These are phyloP conservation scores for Lepidurus apus DNA, from an alignment of 1,140 invertebrate species.

Conservation along the genomic window DNA sequence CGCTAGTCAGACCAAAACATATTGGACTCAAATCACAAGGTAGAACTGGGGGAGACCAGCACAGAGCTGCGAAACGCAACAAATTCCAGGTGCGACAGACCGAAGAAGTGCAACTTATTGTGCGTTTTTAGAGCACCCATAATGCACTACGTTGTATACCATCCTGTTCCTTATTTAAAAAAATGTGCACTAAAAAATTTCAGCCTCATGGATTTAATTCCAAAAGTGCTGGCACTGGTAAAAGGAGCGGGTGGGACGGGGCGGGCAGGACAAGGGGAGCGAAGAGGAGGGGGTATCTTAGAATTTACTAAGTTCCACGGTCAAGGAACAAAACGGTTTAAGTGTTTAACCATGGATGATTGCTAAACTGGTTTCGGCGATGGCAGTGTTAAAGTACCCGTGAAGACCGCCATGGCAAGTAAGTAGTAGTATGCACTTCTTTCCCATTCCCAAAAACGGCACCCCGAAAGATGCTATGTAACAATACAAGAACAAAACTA, in stretches of 20 bases:
- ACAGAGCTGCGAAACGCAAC: neutral
- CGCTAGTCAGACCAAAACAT: neutral
- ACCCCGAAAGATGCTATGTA: neutral
- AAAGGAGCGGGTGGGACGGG: neutral
- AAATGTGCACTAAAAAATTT: neutral
- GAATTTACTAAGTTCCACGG: neutral
- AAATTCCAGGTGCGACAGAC: neutral
- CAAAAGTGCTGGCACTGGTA: neutral
- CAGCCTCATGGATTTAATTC: neutral
- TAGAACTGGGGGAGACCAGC: neutral
- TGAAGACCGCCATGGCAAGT: neutral
- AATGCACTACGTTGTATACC: neutral
- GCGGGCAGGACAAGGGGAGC: neutral
- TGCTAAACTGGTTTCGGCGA: neutral
- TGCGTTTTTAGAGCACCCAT: neutral
- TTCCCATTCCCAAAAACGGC: neutral
- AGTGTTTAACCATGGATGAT: conserved; percentile 8
- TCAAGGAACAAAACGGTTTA: neutral
- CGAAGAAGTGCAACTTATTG: neutral
- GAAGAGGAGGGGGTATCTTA: neutral
- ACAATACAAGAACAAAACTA: neutral
- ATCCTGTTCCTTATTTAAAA: neutral
- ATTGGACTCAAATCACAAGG: neutral
- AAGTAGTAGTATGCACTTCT: neutral
- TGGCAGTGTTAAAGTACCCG: conserved; percentile 14